Percentiles rank a stretch among this genome's conserved stretches.
phyloP scores from a whole-genome alignment of 2,797 vertebrate genomes.

The Typhlichthys subterraneus region DNA sequence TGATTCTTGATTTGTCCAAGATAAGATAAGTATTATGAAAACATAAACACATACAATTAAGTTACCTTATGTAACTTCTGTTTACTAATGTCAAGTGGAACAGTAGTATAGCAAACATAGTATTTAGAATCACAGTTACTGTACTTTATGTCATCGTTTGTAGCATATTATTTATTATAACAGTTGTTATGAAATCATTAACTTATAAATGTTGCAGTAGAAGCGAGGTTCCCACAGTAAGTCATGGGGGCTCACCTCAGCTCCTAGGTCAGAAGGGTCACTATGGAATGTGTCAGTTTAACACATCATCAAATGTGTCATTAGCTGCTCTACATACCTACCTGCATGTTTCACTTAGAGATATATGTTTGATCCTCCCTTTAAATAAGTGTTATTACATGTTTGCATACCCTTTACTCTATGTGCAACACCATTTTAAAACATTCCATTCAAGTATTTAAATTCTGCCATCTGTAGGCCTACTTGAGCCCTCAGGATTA shows the following conservation, averaged over 20 bases:
- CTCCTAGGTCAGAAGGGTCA: too few species aligned
- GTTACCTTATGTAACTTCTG: not conserved
- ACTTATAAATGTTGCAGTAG: too few species aligned
- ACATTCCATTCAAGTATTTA: slow-evolving; percentile 52
- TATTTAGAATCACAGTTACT: too few species aligned
- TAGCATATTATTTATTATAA: not conserved
- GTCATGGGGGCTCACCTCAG: too few species aligned
- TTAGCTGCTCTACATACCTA: slow-evolving; percentile 1
- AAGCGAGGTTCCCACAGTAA: too few species aligned
- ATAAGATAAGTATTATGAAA: not conserved
- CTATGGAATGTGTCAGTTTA: too few species aligned
- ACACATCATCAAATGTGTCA: not conserved
- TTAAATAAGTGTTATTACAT: not conserved
- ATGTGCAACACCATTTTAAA: slow-evolving; percentile 10
- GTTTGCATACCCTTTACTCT: slow-evolving; percentile 12
- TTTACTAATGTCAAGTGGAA: too few species aligned
- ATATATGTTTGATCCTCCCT: slow-evolving; percentile 1
- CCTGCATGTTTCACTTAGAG: slow-evolving; percentile 3
- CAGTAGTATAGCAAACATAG: not conserved
- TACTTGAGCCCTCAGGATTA: slow-evolving; percentile 29
- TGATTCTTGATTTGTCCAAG: slow-evolving; percentile 10
- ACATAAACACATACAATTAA: slow-evolving; percentile 13
- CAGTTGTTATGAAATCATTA: not conserved
- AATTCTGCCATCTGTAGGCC: slow-evolving; percentile 15
- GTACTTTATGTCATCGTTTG: slow-evolving; percentile 17